Percentiles rank a stretch among this genome's conserved stretches.
Evolutionary conservation across 2,113 vertebrate species (phyloP).

Genomic region (Isichthys henryi): DNA sequence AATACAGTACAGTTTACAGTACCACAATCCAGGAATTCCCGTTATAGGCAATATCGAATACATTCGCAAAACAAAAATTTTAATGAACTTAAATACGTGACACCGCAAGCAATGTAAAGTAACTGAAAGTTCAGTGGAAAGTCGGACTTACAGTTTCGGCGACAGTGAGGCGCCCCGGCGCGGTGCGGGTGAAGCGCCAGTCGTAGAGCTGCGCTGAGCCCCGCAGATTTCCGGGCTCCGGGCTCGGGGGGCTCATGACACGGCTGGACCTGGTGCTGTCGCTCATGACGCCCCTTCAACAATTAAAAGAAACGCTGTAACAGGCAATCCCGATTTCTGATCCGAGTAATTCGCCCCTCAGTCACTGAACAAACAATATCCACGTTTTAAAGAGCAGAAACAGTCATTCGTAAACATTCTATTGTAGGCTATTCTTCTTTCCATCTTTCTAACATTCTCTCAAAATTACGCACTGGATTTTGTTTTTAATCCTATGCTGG

Average conservation of each 20-base stretch:
- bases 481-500: not conserved
- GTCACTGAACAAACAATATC: not conserved
- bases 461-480: not conserved
- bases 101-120: not conserved
- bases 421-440: not conserved
- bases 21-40: not conserved
- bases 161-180: conserved; percentile 43
- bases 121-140: not conserved
- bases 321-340: not conserved
- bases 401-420: not conserved
- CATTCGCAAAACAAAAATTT: not conserved
- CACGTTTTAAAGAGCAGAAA: not conserved
- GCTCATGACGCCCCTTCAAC: conserved; percentile 25
- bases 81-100: not conserved
- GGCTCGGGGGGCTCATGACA: not conserved
- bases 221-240: conserved; percentile 25
- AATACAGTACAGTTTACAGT: not conserved
- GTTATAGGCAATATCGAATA: not conserved
- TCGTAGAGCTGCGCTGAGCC: conserved; percentile 53
- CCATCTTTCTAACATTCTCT: not conserved
- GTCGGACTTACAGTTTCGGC: conserved; percentile 55
- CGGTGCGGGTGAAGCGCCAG: conserved; percentile 44
- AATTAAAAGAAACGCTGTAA: not conserved
- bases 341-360: not conserved
- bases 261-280: conserved; percentile 29